Evolutionary conservation across 37 sponge, comb jelly and placozoan species (phyloP), one percentile per base, ranked within the genome.

Genomic region (Spongilla lacustris): DNA sequence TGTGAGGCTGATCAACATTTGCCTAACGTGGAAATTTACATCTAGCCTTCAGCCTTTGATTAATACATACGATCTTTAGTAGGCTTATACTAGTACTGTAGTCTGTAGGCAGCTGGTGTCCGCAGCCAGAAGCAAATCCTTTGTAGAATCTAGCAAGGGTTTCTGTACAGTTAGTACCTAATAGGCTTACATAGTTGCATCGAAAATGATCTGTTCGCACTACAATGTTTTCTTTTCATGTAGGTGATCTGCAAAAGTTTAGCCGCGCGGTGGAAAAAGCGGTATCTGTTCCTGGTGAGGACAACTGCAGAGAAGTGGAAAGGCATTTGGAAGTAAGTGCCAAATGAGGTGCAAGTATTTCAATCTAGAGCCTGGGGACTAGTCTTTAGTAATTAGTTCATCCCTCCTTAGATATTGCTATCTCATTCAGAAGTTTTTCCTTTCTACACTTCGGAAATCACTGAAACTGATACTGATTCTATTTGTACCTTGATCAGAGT

Each of bases 251-350:
- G 19, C 58, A 58, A 58, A 58, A 58, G 58, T 58, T 58, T 58
- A 13, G 58, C 11, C 27, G 73, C 17, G 34, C 34, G 24, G 75
- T 30, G 31, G 34, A 74, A 36, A 74, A 24, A 30, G 31, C 34
- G 17, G 34, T 36, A 24, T 33, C 75, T 24, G 75, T 74, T 74
- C 32, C 75, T 36, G 34, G 3, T 24, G 34, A 33, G 0, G 75
- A 74, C 17, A 31, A 74, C 34, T 33, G 32, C 36, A 31, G 75
- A 24, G 75, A 74, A 74, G 23, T 74, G 34, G 75, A 74, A 32
- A 32, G 31, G 33, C 75, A 74, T 4, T 36, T 74, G 24, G 75
- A 74, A 36, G 75, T 74, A 23, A 74, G 75, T 73, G 5, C 27
- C 14, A 0, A 4, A 32, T 10, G 17, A 1, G 58, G 11, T 19